A percentile compares a stretch with the other conserved stretches of the same genome.
These are phyloP conservation scores for Scomber colias DNA, from an alignment of 2,113 vertebrate species.

Conservation along the genomic window DNA sequence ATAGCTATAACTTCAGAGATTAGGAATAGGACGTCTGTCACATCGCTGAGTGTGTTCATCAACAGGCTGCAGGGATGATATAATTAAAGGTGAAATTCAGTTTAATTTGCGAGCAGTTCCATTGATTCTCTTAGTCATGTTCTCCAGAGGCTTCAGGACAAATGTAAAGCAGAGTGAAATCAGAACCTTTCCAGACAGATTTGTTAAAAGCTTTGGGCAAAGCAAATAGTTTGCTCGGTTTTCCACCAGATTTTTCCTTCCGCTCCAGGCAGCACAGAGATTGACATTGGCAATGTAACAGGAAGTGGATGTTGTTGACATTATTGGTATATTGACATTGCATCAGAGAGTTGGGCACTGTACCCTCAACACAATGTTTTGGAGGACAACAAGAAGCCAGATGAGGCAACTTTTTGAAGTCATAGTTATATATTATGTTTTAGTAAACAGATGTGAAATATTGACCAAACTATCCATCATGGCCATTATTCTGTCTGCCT, in stretches of 20 bases:
- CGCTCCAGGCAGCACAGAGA: conserved; percentile 12
- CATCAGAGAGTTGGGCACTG: conserved; percentile 16
- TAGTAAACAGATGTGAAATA: not conserved
- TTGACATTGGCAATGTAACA: conserved; percentile 40
- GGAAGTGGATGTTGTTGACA: conserved; percentile 46
- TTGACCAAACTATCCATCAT: not conserved
- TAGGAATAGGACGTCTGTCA: not conserved
- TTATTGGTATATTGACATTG: conserved; percentile 56
- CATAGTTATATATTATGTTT: not conserved
- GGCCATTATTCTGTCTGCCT: not conserved
- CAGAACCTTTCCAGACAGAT: not conserved
- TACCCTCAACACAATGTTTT: conserved; percentile 13
- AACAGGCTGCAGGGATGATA: not conserved
- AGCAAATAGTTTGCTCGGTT: not conserved
- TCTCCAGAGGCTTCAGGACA: not conserved
- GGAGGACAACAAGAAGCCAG: conserved; percentile 15
- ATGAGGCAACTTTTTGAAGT: not conserved
- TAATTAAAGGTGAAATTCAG: conserved; percentile 2
- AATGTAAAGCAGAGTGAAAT: too few species aligned
- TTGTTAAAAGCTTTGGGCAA: not conserved
- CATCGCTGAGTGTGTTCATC: not conserved
- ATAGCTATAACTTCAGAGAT: not conserved
- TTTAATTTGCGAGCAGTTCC: not conserved
- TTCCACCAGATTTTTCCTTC: conserved; percentile 11
- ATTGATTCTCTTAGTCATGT: not conserved